Percentiles rank a stretch among this genome's conserved stretches.
phyloP scores from a whole-genome alignment of 1,140 invertebrate species.

The Eurosta solidaginis region DNA sequence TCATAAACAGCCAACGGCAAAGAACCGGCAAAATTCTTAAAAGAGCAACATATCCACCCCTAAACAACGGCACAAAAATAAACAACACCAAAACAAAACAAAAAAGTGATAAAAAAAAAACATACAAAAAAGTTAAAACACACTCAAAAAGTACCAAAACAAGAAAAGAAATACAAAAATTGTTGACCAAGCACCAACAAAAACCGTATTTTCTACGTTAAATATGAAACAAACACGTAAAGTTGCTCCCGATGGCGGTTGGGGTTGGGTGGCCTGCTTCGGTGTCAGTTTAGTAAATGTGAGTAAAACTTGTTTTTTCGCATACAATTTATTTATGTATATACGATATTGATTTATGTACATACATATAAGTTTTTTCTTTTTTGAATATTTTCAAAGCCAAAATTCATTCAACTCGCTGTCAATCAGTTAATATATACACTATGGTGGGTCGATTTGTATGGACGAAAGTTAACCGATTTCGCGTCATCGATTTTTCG shows the following conservation, averaged over 20 bases:
- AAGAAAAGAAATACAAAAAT: background rate
- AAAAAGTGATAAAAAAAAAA: conserved; percentile 13
- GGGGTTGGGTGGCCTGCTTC: conserved; percentile 81
- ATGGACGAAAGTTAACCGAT: too few relatives aligned
- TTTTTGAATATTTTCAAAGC: background rate
- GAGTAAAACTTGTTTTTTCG: conserved; percentile 57
- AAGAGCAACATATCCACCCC: conserved; percentile 15
- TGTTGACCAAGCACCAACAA: background rate
- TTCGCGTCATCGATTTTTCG: too few relatives aligned
- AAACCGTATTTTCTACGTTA: conserved; percentile 35
- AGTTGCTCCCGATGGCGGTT: conserved; percentile 64
- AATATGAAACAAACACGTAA: conserved; percentile 49
- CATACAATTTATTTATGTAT: background rate
- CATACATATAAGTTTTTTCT: background rate
- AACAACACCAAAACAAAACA: background rate
- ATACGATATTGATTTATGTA: conserved; percentile 14
- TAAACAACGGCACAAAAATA: background rate
- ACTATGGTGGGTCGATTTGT: too few relatives aligned
- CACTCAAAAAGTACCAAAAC: background rate
- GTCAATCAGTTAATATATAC: background rate
- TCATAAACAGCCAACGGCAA: background rate
- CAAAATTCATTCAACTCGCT: background rate
- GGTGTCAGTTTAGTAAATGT: conserved; percentile 80
- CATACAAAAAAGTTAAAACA: background rate
- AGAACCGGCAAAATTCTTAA: background rate